Base-by-base conservation (phyloP, 2,797 vertebrate species). In the Holocentrus rufus region DNA sequence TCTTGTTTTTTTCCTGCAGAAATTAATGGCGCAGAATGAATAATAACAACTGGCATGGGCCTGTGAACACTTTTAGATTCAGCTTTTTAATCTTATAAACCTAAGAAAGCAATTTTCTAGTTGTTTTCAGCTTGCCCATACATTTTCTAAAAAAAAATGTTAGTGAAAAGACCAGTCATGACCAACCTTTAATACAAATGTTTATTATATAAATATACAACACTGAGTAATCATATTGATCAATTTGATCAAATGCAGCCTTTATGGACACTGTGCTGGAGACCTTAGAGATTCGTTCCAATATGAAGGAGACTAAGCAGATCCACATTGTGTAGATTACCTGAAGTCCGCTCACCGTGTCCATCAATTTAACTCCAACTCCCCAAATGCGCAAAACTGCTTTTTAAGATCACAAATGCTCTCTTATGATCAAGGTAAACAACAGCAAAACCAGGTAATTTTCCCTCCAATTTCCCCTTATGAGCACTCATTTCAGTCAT, bases 171-270 rank as follows among this genome's bases (percentile, higher is more conserved):
- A 39, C 34, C 2, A 55, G 18, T 63, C 46, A 61, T 3, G 9
- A 50, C 2, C 9, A 57, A 6, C 20, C 0, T 72, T 70, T 74
- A 53, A 59, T 82, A 82, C 10, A 83, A 85, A 82, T 66, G 18
- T 89, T 86, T 85, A 86, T 79, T 77, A 71, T 39, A 85, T n/a
- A 83, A 64, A 76, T 74, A 54, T n/a, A 72, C 60, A 69, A 49
- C 42, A 58, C 20, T 54, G 36, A 74, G 36, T 72, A 31, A 87
- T 87, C 62, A 73, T 49, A 58, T 72, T 77, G 80, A 84, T 90
- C 85, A 82, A 80, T 87, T 84, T 89, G 83, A 89, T 87, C 86
- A 83, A 44, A 84, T 71, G 34, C 53, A 72, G 65, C 62, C 64
- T 62, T 52, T 54, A 42, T 55, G 46, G 65, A 77, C 54, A 56